Conservation (phyloP, 2,888 invertebrate species). For the Unio delphinus region DNA sequence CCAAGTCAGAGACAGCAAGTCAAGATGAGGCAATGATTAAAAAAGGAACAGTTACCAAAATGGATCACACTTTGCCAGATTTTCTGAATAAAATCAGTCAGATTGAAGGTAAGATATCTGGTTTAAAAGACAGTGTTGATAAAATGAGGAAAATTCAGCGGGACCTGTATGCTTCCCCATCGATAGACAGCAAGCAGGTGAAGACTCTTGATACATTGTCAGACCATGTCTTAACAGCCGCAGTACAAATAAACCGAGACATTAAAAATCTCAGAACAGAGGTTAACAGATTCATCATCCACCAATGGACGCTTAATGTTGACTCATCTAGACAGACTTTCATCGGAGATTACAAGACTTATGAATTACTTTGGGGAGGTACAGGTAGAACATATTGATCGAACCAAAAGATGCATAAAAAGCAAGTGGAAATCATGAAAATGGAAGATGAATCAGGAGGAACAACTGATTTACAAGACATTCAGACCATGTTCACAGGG, state of each 20-base stretch:
- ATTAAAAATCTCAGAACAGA: slow-evolving; percentile 28
- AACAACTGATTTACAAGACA: slow-evolving; percentile 20
- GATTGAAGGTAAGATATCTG: slow-evolving; percentile 40
- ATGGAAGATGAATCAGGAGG: slow-evolving; percentile 31
- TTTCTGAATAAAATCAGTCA: slow-evolving; percentile 35
- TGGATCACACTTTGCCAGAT: neutral
- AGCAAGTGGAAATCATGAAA: slow-evolving; percentile 44
- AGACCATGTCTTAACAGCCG: slow-evolving; percentile 37
- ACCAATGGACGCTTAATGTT: slow-evolving; percentile 28
- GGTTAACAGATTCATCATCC: slow-evolving; percentile 15
- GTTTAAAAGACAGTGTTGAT: slow-evolving; percentile 40
- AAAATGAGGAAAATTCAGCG: slow-evolving; percentile 51
- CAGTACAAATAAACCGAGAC: slow-evolving; percentile 44
- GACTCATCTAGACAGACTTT: slow-evolving; percentile 43
- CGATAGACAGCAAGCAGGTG: slow-evolving; percentile 42
- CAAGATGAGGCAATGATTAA: slow-evolving; percentile 7
- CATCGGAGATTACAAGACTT: slow-evolving; percentile 38
- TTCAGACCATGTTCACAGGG: slow-evolving; percentile 49
- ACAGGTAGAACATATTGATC: slow-evolving; percentile 57
- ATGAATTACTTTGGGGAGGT: slow-evolving; percentile 49
- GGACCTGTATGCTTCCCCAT: slow-evolving; percentile 46
- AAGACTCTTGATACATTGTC: slow-evolving; percentile 45
- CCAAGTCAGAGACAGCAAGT: slow-evolving; percentile 32
- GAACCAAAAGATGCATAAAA: slow-evolving; percentile 49
- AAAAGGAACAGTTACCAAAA: no score